Evolutionary conservation across 2,888 invertebrate genomes (phyloP), one percentile per base, ranked within the genome.

Genomic region (Agrochola circellaris): DNA sequence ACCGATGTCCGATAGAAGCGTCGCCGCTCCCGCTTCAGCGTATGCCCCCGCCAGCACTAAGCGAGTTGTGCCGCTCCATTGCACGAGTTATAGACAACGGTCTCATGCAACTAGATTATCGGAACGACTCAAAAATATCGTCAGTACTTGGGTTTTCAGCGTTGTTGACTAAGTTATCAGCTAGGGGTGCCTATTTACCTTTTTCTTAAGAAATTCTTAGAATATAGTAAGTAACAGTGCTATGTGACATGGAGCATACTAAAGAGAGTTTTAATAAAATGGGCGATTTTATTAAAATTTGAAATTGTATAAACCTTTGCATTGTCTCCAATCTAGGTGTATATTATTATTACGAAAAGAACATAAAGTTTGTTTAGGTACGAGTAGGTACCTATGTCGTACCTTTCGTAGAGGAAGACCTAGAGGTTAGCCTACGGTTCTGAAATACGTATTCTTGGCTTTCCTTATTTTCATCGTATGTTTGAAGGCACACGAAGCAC

Each of bases 1-100:
- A 94, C 94, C 94, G 93, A 91, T 92, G 94, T 89, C 91, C 93
- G 93, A 91, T 92, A 93, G 92, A 89, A 89, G 90, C 87, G 79
- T 81, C 76, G 81, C 86, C 88, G 87, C 91, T 87, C 82, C 75
- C 89, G 87, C 89, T 89, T 83, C 70, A 82, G 82, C 86, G 74
- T 83, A 74, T 76, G 76, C 66, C 58, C 54, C 80, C 80, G 81
- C 88, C 65, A 83, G 79, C 81, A 65, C 88, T 90, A 90, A 91
- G 87, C 89, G 82, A 90, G 89, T 93, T 92, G 90, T 91, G 89
- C 88, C 90, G 91, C 88, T 87, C 84, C 87, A 90, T 87, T 89
- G 90, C 90, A 89, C 85, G 77, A 88, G 90, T 91, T 89, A 92
- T 92, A 93, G 92, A 93, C 90, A 91, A 91, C 89, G 90, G 89